Percentiles rank a stretch among this genome's conserved stretches.
phyloP scores from a whole-genome alignment of 2,797 vertebrate species.

The Protonibea diacanthus region DNA sequence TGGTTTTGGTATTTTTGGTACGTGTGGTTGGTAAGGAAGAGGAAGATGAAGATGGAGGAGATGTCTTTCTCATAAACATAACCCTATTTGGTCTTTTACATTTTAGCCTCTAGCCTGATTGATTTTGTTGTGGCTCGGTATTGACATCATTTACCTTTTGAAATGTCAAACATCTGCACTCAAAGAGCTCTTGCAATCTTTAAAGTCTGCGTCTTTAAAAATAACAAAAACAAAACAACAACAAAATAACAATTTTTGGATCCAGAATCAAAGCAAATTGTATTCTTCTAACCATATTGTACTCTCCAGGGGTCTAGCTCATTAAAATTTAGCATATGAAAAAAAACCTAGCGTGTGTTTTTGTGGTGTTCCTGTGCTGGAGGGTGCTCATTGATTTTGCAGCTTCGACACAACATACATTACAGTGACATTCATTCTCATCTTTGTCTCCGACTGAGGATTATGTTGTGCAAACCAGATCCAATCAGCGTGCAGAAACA shows the following conservation, averaged over 20 bases:
- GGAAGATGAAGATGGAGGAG: background rate
- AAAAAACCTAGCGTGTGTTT: slow-evolving; percentile 6
- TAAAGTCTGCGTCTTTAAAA: slow-evolving; percentile 41
- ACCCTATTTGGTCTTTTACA: slow-evolving; percentile 10
- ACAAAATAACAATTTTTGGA: slow-evolving; percentile 6
- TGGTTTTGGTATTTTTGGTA: background rate
- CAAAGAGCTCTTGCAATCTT: slow-evolving; percentile 61
- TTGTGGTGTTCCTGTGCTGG: background rate
- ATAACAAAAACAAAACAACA: background rate
- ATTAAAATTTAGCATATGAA: slow-evolving; percentile 40
- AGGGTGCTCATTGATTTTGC: slow-evolving; percentile 26
- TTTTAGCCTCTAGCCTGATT: slow-evolving; percentile 11
- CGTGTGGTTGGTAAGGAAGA: background rate
- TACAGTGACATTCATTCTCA: slow-evolving; percentile 32
- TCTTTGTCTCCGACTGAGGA: slow-evolving; percentile 47
- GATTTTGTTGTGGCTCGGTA: slow-evolving; percentile 22
- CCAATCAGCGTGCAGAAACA: slow-evolving; percentile 64
- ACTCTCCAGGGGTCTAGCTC: slow-evolving; percentile 24
- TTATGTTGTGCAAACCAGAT: slow-evolving; percentile 51
- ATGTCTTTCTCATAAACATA: background rate
- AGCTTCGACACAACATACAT: slow-evolving; percentile 1
- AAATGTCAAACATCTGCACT: slow-evolving; percentile 56
- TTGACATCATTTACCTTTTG: slow-evolving; percentile 55
- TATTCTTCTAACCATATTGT: slow-evolving; percentile 38
- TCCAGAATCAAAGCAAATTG: slow-evolving; percentile 38